Conservation (phyloP, 2,888 invertebrate species). For the Pandemis cinnamomeana region DNA sequence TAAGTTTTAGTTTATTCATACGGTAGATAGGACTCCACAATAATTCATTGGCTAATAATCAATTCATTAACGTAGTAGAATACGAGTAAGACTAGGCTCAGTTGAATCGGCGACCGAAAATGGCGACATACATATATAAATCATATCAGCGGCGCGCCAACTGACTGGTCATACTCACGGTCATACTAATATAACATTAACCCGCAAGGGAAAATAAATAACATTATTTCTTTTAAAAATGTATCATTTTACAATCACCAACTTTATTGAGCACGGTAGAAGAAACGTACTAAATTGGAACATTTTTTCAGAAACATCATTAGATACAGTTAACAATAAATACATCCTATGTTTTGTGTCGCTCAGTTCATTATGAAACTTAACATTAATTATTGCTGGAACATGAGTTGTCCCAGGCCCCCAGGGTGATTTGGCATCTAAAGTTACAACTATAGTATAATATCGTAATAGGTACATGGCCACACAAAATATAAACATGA, state of each 20-base stretch:
- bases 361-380: constrained; percentile 28
- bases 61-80: neutral
- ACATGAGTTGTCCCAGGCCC: constrained; percentile 20
- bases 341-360: constrained; percentile 41
- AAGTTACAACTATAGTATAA: constrained; percentile 30
- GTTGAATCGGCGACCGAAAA: neutral
- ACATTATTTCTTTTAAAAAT: constrained; percentile 6
- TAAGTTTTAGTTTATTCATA: neutral
- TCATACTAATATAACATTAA: neutral
- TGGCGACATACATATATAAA: neutral
- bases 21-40: constrained; percentile 12
- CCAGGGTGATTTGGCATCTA: constrained; percentile 26
- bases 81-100: neutral
- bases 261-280: constrained; percentile 11
- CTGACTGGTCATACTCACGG: constrained; percentile 7
- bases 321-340: constrained; percentile 27
- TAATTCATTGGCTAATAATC: constrained; percentile 21
- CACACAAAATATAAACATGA: constrained; percentile 37
- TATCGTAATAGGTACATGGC: constrained; percentile 35
- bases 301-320: constrained; percentile 20
- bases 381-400: constrained; percentile 38
- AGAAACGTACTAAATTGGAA: constrained; percentile 21
- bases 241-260: constrained; percentile 10
- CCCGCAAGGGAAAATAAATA: constrained; percentile 27
- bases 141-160: constrained; percentile 4